Percentiles rank a stretch among this genome's conserved stretches.
Evolutionary conservation across 2,797 vertebrate genomes (phyloP).

Genomic region (Notoglanidium macrostoma): DNA sequence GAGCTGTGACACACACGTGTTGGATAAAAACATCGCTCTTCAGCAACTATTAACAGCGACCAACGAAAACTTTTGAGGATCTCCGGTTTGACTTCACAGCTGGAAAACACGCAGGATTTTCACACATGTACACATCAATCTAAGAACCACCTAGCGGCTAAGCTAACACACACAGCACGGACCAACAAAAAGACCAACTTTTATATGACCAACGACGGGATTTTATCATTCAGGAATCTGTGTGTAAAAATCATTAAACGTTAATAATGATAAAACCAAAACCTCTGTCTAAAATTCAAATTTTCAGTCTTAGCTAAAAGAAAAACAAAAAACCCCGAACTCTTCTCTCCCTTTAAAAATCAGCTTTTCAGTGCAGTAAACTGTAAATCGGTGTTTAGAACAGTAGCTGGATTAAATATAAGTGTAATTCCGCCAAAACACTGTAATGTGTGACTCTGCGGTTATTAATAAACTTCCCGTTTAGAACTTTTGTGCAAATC

Average conservation of each 20-base stretch:
- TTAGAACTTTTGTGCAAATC: not conserved
- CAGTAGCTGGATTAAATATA: too few relatives aligned
- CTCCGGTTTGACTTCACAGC: not conserved
- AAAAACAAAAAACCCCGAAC: too few relatives aligned
- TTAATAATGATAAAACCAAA: not conserved
- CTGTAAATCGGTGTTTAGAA: not conserved
- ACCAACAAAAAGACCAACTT: not conserved
- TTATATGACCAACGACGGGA: not conserved
- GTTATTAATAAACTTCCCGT: not conserved
- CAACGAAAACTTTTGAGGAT: not conserved
- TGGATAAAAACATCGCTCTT: not conserved
- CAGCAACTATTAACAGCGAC: not conserved
- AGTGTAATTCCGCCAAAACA: not conserved
- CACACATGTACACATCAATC: conserved; percentile 37
- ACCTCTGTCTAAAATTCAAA: not conserved
- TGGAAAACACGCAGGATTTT: conserved; percentile 13
- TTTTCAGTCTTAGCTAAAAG: not conserved
- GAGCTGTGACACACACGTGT: not conserved
- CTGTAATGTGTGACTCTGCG: not conserved
- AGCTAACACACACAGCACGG: not conserved
- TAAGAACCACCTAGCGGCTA: conserved; percentile 18
- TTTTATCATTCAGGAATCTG: not conserved
- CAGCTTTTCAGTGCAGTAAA: not conserved
- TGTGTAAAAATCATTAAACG: not conserved
- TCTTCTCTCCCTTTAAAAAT: not conserved